phyloP scores from a whole-genome alignment of 1,140 invertebrate species.

The Anastatus disparis region DNA sequence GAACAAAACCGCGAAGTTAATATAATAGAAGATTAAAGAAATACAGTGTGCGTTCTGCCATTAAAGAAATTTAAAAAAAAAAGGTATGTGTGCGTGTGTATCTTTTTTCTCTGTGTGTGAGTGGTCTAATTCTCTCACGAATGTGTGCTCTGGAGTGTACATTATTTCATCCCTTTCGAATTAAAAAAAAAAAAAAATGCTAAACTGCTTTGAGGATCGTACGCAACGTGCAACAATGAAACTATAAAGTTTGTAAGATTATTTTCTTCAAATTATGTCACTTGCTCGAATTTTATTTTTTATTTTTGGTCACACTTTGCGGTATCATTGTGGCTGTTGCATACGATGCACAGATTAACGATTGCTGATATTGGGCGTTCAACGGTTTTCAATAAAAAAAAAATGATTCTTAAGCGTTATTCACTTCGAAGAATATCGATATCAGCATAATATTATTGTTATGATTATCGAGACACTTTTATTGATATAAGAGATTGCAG shows the following conservation, averaged over 20 bases:
- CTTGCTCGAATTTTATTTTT: no score
- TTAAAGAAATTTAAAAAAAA: no score
- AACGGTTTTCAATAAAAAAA: conserved; percentile 7
- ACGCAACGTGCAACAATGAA: no score
- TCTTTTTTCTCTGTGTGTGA: not conserved
- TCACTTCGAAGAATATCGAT: conserved; percentile 48
- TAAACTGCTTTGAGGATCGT: no score
- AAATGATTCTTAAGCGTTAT: conserved; percentile 39
- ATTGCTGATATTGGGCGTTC: conserved; percentile 13
- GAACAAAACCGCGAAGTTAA: not conserved
- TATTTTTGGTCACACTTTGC: no score
- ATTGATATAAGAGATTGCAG: conserved; percentile 21
- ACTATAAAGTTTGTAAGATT: no score
- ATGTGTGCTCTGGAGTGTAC: conserved; percentile 20
- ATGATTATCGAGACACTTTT: conserved; percentile 49
- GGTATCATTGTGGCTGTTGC: no score
- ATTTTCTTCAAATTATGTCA: no score
- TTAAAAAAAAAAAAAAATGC: not conserved
- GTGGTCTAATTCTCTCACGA: not conserved
- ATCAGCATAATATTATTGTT: conserved; percentile 54
- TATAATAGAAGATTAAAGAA: not conserved
- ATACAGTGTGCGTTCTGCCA: conserved; percentile 3
- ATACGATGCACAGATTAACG: no score
- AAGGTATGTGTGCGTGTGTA: not conserved
- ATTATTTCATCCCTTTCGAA: conserved; percentile 4